Conservation (phyloP, 2,113 vertebrate species). For the Rana temporaria region DNA sequence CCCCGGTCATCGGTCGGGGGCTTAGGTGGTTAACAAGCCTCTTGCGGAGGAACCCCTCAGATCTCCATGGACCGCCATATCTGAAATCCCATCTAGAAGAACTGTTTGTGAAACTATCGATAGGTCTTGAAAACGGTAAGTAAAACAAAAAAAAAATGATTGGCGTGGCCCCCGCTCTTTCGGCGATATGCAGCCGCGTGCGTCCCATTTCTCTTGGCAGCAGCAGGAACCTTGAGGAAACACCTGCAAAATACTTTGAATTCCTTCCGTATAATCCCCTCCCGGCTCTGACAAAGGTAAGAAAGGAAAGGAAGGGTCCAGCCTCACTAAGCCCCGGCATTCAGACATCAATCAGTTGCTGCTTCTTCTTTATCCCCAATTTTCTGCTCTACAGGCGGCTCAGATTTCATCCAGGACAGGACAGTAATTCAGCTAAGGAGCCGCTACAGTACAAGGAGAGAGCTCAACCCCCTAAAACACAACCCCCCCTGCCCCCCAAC, state of each 20-base stretch:
- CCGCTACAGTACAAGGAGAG: conserved; percentile 14
- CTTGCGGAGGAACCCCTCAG: too few species aligned
- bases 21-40: too few species aligned
- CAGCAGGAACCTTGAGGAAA: conserved; percentile 18
- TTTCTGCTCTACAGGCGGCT: conserved; percentile 44
- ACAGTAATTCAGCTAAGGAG: not conserved
- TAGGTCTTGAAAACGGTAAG: too few species aligned
- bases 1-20: too few species aligned
- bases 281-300: conserved; percentile 39
- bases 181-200: not conserved
- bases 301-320: conserved; percentile 39
- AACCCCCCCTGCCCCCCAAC: too few species aligned
- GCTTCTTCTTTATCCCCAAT: conserved; percentile 54
- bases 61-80: too few species aligned
- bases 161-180: not conserved
- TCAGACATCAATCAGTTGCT: conserved; percentile 51
- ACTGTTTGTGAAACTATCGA: too few species aligned
- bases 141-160: too few species aligned
- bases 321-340: conserved; percentile 36
- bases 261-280: conserved; percentile 52
- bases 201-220: not conserved
- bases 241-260: conserved; percentile 50
- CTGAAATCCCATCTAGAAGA: too few species aligned
- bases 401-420: conserved; percentile 30
- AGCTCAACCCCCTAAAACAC: not conserved